Conservation (phyloP, 2,888 invertebrate species). For the Dromius quadrimaculatus region DNA sequence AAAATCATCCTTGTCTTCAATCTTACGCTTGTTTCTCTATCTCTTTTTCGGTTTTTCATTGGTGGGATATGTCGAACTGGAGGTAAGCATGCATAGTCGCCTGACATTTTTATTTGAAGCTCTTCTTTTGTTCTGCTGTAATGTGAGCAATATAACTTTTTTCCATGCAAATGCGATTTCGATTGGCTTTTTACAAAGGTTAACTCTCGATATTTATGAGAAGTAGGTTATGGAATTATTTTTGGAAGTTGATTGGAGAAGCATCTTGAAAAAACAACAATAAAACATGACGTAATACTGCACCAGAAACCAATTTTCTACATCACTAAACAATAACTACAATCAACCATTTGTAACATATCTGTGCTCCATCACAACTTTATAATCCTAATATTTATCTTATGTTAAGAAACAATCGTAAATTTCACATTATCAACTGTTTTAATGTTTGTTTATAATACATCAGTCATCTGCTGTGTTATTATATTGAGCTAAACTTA, state of each 20-base stretch:
- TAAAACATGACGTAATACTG: too few species aligned
- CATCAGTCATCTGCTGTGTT: constrained; percentile 4
- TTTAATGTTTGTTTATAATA: constrained; percentile 18
- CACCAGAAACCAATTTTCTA: constrained; percentile 20
- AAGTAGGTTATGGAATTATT: too few species aligned
- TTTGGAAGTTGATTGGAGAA: too few species aligned
- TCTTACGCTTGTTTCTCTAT: constrained; percentile 4
- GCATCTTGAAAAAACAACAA: too few species aligned
- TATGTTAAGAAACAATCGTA: constrained; percentile 6
- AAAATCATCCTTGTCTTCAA: too few species aligned
- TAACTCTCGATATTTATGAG: constrained; percentile 20
- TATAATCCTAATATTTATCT: constrained; percentile 28
- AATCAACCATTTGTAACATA: constrained; percentile 11
- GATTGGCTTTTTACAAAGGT: constrained; percentile 26
- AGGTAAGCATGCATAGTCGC: constrained; percentile 34
- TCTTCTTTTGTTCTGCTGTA: constrained; percentile 29
- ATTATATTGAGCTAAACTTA: constrained; percentile 3
- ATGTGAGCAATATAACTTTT: constrained; percentile 39
- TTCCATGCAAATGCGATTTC: constrained; percentile 30
- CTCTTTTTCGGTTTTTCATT: background rate
- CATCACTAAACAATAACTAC: constrained; percentile 2
- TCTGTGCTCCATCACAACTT: constrained; percentile 9
- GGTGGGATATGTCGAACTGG: constrained; percentile 13
- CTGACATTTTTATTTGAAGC: constrained; percentile 31
- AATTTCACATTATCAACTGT: constrained; percentile 4